These are phyloP conservation scores for Sylvia borin DNA, from an alignment of 2,797 vertebrate species.

Conservation along the genomic window DNA sequence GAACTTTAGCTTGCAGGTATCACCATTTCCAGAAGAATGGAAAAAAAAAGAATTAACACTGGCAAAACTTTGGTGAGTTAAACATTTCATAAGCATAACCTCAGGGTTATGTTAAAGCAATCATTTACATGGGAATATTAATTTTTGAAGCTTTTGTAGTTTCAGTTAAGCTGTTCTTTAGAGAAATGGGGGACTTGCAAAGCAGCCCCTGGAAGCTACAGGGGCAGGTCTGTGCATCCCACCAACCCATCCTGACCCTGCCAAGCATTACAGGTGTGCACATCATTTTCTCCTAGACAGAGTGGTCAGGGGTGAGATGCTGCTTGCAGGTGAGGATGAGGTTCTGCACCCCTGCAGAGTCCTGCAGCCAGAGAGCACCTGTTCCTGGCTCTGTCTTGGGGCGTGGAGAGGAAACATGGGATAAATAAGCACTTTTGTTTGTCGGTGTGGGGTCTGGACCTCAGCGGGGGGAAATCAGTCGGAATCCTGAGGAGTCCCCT, in stretches of 20 bases:
- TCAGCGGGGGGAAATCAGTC: neutral
- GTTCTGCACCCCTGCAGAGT: neutral
- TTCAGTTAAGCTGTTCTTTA: neutral
- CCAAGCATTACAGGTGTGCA: accelerated
- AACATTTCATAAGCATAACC: neutral
- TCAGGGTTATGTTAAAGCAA: neutral
- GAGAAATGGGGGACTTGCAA: neutral
- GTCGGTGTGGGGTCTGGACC: neutral
- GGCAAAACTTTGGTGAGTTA: neutral
- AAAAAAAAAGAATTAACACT: conserved; percentile 7
- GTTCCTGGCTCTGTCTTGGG: neutral
- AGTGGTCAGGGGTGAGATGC: accelerated
- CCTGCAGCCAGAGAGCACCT: neutral
- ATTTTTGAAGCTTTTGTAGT: neutral
- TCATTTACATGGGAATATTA: neutral
- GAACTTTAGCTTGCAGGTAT: neutral
- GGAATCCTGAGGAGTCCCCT: neutral
- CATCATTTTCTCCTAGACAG: accelerated
- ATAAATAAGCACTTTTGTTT: too few species aligned
- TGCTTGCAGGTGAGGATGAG: too few species aligned
- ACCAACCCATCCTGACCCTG: neutral
- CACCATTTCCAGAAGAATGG: neutral
- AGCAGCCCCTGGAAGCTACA: neutral
- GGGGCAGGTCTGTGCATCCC: neutral
- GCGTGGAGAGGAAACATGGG: accelerated